A percentile compares a stretch with the other conserved stretches of the same genome.
Conservation (phyloP, 2,888 invertebrate species). For the Noctua janthina region DNA sequence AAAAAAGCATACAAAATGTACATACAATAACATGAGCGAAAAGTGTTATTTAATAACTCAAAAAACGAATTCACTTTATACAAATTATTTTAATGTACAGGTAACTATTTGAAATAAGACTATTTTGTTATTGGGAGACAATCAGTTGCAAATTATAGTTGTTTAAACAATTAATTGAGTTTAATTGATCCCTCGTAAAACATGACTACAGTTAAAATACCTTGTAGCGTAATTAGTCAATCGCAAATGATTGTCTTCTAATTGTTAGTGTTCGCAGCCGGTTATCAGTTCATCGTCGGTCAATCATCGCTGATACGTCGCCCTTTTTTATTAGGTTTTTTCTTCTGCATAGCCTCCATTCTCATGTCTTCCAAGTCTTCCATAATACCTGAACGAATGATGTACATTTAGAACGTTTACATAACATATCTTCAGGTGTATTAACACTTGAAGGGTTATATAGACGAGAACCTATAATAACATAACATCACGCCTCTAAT, state of each 20-base stretch:
- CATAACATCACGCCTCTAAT: no score
- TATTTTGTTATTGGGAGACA: constrained; percentile 48
- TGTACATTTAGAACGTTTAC: neutral
- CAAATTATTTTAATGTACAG: constrained; percentile 58
- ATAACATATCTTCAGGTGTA: neutral
- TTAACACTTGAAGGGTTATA: neutral
- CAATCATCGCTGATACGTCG: constrained; percentile 82
- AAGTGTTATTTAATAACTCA: constrained; percentile 38
- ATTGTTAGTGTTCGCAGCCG: constrained; percentile 39
- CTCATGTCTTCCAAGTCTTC: constrained; percentile 98
- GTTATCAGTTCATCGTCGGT: constrained; percentile 26
- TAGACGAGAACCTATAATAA: neutral
- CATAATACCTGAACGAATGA: constrained; percentile 92
- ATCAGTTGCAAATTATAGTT: constrained; percentile 43
- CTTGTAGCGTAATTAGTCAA: constrained; percentile 22
- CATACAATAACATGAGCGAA: constrained; percentile 35
- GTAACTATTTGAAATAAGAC: constrained; percentile 57
- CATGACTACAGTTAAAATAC: constrained; percentile 33
- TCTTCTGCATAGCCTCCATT: constrained; percentile 95
- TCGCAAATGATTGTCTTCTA: constrained; percentile 53
- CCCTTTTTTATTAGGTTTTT: constrained; percentile 91
- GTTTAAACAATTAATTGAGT: constrained; percentile 45
- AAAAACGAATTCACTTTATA: constrained; percentile 58
- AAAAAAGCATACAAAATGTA: constrained; percentile 47
- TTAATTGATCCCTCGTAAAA: constrained; percentile 57